Conservation (phyloP, 1,140 invertebrate species). For the Drosophila parabipectinata region DNA sequence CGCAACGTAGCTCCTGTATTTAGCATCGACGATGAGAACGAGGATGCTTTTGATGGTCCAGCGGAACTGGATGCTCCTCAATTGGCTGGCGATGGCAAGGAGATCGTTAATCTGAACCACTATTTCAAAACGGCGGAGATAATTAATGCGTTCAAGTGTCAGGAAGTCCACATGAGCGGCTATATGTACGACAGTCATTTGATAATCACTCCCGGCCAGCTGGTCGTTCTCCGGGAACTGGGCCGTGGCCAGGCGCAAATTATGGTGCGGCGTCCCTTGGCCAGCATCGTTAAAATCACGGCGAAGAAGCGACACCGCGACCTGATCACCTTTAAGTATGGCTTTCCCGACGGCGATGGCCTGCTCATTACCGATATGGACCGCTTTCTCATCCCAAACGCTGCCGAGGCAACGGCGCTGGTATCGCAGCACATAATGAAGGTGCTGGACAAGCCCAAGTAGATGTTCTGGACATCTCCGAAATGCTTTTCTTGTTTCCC, state of each 20-base stretch:
- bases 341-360: slow-evolving; percentile 77
- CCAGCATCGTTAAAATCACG: slow-evolving; percentile 97
- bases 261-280: slow-evolving; percentile 92
- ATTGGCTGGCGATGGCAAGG: slow-evolving; percentile 85
- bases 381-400: slow-evolving; percentile 95
- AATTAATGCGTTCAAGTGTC: slow-evolving; percentile 93
- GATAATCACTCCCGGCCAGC: slow-evolving; percentile 93
- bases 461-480: slow-evolving; percentile 10
- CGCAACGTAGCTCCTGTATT: slow-evolving; percentile 96
- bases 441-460: slow-evolving; percentile 69
- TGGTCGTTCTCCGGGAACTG: slow-evolving; percentile 94
- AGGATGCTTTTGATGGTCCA: slow-evolving; percentile 85
- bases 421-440: slow-evolving; percentile 86
- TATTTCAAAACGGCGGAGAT: slow-evolving; percentile 94
- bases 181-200: slow-evolving; percentile 94
- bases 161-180: slow-evolving; percentile 95
- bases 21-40: slow-evolving; percentile 96
- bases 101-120: slow-evolving; percentile 88
- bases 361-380: slow-evolving; percentile 91
- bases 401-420: slow-evolving; percentile 91
- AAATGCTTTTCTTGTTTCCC: slow-evolving; percentile 23
- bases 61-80: slow-evolving; percentile 51
- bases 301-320: slow-evolving; percentile 97
- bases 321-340: slow-evolving; percentile 95
- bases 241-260: slow-evolving; percentile 91